A percentile compares a stretch with the other conserved stretches of the same genome.
Conservation (phyloP, 64 coral and sea anemone genomes). For the Stylophora pistillata region DNA sequence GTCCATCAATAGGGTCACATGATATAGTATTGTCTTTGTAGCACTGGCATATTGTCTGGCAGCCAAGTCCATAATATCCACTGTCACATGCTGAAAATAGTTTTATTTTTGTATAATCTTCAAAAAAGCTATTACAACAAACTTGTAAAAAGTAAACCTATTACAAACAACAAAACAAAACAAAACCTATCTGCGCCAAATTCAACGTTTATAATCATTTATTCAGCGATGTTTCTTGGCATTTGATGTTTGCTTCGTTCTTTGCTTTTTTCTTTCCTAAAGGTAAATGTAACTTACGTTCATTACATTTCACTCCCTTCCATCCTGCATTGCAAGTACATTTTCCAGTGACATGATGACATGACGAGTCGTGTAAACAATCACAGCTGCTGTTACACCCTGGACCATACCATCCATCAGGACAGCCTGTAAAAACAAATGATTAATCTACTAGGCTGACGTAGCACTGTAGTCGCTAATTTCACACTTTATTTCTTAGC, state of each 20-base stretch:
- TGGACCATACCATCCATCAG: conserved; percentile 44
- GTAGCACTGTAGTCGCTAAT: too few relatives aligned
- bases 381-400: conserved; percentile 48
- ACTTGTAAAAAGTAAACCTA: too few relatives aligned
- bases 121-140: too few relatives aligned
- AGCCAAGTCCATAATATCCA: conserved; percentile 40
- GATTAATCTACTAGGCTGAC: background rate
- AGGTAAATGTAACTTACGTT: conserved; percentile 4
- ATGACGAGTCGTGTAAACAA: conserved; percentile 42
- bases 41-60: conserved; percentile 29
- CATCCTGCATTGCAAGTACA: conserved; percentile 68
- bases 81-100: conserved; percentile 29
- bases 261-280: too few relatives aligned
- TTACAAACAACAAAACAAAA: too few relatives aligned
- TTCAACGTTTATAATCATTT: background rate
- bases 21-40: conserved; percentile 34
- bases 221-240: background rate
- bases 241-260: background rate
- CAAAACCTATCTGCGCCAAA: background rate
- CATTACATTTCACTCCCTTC: conserved; percentile 46
- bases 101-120: background rate
- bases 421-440: background rate
- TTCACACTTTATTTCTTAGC: too few relatives aligned
- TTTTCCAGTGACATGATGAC: conserved; percentile 70
- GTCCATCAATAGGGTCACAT: conserved; percentile 67